Conservation (phyloP, 1,140 invertebrate genomes). For the Conus betulinus region DNA sequence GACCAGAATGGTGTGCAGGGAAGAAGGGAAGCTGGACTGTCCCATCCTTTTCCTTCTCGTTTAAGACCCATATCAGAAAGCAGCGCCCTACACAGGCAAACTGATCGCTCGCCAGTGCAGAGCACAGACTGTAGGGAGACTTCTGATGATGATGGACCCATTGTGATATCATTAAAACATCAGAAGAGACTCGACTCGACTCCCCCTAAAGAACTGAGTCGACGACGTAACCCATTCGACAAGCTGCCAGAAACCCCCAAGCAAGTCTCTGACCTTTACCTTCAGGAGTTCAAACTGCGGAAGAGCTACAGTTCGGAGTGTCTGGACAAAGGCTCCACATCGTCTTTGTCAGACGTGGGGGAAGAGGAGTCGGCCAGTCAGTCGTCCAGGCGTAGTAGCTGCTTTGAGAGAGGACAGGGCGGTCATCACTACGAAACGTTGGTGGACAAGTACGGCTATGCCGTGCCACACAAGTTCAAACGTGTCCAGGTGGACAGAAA, state of each 20-base stretch:
- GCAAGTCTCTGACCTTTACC: not conserved
- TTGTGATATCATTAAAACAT: conserved; percentile 31
- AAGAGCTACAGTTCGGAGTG: conserved; percentile 54
- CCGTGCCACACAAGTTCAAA: conserved; percentile 56
- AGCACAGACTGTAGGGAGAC: not conserved
- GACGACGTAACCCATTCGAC: conserved; percentile 25
- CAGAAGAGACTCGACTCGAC: not conserved
- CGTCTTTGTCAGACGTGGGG: conserved; percentile 32
- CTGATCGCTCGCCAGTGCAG: not conserved
- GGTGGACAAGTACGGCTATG: conserved; percentile 59
- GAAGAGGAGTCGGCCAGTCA: conserved; percentile 3
- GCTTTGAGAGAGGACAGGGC: not conserved
- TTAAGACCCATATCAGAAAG: conserved; percentile 43
- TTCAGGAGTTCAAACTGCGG: conserved; percentile 37
- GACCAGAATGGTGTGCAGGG: not conserved
- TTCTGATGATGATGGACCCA: conserved; percentile 26
- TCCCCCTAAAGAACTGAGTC: not conserved
- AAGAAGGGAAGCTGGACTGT: conserved; percentile 29
- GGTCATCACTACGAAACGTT: conserved; percentile 43
- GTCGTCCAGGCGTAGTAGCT: not conserved
- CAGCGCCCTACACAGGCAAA: not conserved
- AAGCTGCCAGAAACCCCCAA: conserved; percentile 38
- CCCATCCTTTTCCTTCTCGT: conserved; percentile 46
- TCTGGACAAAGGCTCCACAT: conserved; percentile 34
- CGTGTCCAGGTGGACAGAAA: not conserved